Evolutionary conservation across 2,888 invertebrate species (phyloP).

Genomic region (Calephelis perditalis): DNA sequence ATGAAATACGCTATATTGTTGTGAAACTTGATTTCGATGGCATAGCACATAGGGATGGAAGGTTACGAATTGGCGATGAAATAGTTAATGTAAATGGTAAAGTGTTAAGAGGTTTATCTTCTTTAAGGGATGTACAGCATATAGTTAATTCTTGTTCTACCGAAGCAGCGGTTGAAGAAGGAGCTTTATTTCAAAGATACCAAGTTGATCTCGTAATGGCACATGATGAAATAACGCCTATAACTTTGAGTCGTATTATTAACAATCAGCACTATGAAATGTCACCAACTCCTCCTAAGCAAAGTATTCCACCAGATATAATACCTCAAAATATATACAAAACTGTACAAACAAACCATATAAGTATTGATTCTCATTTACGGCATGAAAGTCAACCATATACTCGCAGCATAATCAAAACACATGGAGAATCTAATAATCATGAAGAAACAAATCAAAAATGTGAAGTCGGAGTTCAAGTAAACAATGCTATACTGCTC

Average conservation of each 20-base stretch:
- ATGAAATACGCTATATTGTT: constrained; percentile 80
- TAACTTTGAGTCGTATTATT: constrained; percentile 66
- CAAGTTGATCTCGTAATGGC: constrained; percentile 81
- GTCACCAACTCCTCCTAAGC: constrained; percentile 36
- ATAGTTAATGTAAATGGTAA: constrained; percentile 93
- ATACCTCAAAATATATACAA: constrained; percentile 69
- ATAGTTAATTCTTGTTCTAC: constrained; percentile 74
- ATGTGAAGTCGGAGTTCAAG: constrained; percentile 56
- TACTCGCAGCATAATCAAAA: constrained; percentile 36
- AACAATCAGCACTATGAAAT: constrained; percentile 54
- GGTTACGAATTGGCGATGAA: constrained; percentile 91
- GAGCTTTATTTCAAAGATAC: constrained; percentile 60
- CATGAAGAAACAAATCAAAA: constrained; percentile 45
- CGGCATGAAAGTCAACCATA: constrained; percentile 55
- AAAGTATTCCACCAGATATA: constrained; percentile 64
- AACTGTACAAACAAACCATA: constrained; percentile 58
- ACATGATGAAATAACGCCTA: constrained; percentile 80
- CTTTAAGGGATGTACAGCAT: constrained; percentile 81
- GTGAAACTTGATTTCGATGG: constrained; percentile 81
- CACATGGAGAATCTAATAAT: constrained; percentile 38
- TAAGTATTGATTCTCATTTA: constrained; percentile 69
- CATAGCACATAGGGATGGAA: constrained; percentile 86
- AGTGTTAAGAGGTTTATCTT: constrained; percentile 85
- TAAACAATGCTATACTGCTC: constrained; percentile 45
- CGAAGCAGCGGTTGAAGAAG: constrained; percentile 59